Evolutionary conservation across 2,888 invertebrate species (phyloP).

Genomic region (Drosophila tripunctata): DNA sequence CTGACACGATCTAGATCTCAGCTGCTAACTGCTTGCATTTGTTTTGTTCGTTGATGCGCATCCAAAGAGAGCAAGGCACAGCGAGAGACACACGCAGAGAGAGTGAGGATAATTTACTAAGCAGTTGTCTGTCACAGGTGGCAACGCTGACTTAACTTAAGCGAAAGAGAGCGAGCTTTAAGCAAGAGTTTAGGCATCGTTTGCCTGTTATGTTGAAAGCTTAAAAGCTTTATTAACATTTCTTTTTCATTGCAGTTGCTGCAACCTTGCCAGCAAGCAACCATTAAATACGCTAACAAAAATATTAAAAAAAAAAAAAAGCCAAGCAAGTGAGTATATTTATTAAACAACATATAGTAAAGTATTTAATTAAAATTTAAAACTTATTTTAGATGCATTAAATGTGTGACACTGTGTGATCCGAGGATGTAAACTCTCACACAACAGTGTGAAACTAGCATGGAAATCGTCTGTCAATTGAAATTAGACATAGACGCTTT

Average conservation of each 20-base stretch:
- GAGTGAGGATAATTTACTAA: constrained; percentile 8
- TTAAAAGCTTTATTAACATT: constrained; percentile 6
- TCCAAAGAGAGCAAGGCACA: constrained; percentile 7
- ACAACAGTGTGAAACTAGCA: too few relatives aligned
- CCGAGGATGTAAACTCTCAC: too few relatives aligned
- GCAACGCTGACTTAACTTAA: constrained; percentile 32
- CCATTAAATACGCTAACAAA: not conserved
- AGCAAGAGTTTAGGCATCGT: constrained; percentile 5
- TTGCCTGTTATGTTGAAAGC: not conserved
- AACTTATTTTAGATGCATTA: too few relatives aligned
- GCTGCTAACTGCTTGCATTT: not conserved
- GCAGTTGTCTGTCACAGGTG: constrained; percentile 25
- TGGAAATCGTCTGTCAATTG: constrained; percentile 14
- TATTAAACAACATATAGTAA: too few relatives aligned
- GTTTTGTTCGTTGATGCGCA: constrained; percentile 24
- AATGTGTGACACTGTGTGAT: too few relatives aligned
- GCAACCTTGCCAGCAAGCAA: constrained; percentile 5
- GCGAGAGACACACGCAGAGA: too few relatives aligned
- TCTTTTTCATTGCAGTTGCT: constrained; percentile 37
- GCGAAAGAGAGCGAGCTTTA: constrained; percentile 14
- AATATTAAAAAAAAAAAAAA: not conserved
- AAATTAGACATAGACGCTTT: constrained; percentile 30
- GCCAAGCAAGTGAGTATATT: constrained; percentile 22
- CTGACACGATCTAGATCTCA: constrained; percentile 7
- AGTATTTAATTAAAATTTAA: too few relatives aligned